phyloP scores from a whole-genome alignment of 2,797 vertebrate species.

The Aselliscus stoliczkanus region DNA sequence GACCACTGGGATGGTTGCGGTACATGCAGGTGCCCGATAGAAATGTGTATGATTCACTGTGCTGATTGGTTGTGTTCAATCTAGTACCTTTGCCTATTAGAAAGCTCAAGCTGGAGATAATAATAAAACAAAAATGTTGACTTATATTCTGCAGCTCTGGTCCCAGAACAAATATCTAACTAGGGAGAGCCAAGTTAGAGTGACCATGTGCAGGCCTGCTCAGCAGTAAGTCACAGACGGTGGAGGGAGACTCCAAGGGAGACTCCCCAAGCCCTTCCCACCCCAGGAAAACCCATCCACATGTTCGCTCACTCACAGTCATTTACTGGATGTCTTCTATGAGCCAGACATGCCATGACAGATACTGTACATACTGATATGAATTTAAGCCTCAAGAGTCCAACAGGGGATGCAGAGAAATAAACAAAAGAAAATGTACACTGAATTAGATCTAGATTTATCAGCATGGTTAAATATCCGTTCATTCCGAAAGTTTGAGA shows the following conservation, averaged over 20 bases:
- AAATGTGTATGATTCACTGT: not conserved
- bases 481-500: not conserved
- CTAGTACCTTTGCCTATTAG: not conserved
- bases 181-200: not conserved
- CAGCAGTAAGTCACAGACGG: not conserved
- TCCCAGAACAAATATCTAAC: not conserved
- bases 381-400: not conserved
- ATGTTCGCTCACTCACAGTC: not conserved
- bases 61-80: not conserved
- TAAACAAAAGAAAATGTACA: not conserved
- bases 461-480: not conserved
- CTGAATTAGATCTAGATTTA: not conserved
- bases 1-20: not conserved
- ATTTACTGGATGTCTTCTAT: not conserved
- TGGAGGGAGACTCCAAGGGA: not conserved
- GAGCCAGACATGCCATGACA: not conserved
- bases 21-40: rapidly evolving
- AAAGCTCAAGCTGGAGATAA: not conserved
- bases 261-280: not conserved
- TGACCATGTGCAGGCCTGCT: not conserved
- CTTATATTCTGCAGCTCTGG: not conserved
- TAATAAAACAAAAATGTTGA: not conserved
- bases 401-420: not conserved
- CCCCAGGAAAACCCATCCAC: not conserved
- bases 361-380: not conserved